phyloP scores from a whole-genome alignment of 92 coral and sea anemone species.

The Paramuricea clavata region DNA sequence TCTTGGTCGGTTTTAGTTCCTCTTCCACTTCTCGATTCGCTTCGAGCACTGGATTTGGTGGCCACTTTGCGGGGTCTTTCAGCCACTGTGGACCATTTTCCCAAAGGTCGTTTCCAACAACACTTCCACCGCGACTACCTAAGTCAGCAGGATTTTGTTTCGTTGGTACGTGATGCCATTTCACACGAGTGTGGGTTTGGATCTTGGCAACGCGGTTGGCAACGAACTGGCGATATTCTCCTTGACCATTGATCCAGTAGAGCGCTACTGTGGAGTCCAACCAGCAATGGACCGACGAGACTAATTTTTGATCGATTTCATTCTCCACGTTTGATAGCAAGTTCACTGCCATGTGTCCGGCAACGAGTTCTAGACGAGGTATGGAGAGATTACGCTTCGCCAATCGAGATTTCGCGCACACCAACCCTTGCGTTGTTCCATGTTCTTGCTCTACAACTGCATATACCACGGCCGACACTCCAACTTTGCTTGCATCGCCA shows the following conservation, averaged over 20 bases:
- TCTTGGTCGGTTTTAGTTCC: too few relatives aligned
- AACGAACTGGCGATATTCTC: conserved; percentile 34
- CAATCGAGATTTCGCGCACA: not conserved
- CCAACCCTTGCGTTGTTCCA: not conserved
- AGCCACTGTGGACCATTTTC: too few relatives aligned
- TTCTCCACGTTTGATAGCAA: too few relatives aligned
- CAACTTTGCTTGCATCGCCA: not conserved
- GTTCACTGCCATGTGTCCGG: too few relatives aligned
- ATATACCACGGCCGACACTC: not conserved
- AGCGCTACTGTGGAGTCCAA: conserved; percentile 18
- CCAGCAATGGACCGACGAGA: not conserved
- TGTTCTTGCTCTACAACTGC: not conserved
- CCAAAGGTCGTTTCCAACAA: too few relatives aligned
- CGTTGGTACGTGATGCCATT: too few relatives aligned
- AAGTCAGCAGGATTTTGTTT: too few relatives aligned
- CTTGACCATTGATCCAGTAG: conserved; percentile 29
- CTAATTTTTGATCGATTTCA: not conserved
- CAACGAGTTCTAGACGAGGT: not conserved
- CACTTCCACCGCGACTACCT: too few relatives aligned
- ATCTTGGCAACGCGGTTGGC: conserved; percentile 21
- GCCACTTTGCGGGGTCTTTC: too few relatives aligned
- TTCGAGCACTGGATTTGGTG: too few relatives aligned
- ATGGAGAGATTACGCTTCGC: not conserved
- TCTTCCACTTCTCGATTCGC: too few relatives aligned
- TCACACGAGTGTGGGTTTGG: conserved; percentile 52